A percentile compares a stretch with the other conserved stretches of the same genome.
Conservation (phyloP, 2,888 invertebrate species). For the Tenthredo scrophulariae region DNA sequence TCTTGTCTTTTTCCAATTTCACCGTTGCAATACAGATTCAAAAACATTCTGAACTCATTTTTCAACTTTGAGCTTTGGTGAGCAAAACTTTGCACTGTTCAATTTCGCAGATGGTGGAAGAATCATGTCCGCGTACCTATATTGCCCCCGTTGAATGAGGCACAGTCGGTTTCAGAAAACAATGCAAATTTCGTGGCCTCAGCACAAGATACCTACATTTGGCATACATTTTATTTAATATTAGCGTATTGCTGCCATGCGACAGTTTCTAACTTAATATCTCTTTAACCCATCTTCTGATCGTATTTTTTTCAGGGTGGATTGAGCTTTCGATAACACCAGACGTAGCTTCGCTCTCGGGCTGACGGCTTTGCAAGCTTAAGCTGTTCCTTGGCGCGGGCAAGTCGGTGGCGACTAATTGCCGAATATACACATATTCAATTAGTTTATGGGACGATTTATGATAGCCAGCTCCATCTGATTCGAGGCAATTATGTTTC, state of each 20-base stretch:
- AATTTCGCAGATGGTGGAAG: not conserved
- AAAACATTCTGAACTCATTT: no score
- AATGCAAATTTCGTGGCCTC: not conserved
- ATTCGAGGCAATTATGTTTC: not conserved
- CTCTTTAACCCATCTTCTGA: not conserved
- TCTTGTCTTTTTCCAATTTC: no score
- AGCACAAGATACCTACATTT: not conserved
- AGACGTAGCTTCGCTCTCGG: not conserved
- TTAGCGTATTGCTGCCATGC: not conserved
- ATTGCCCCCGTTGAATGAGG: not conserved
- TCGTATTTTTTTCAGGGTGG: not conserved
- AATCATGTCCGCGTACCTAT: no score
- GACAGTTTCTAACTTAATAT: not conserved
- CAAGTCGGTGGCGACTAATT: slow-evolving; percentile 7
- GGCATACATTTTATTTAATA: slow-evolving; percentile 2
- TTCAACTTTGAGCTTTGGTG: no score
- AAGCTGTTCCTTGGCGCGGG: not conserved
- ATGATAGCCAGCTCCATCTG: not conserved
- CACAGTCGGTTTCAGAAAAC: not conserved
- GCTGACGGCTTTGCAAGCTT: not conserved
- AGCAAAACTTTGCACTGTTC: not conserved
- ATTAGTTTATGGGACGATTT: not conserved
- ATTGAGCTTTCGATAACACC: not conserved
- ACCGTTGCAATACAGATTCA: no score
- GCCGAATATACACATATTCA: not conserved